Conservation (phyloP, 2,797 vertebrate species). For the Scyliorhinus canicula region DNA sequence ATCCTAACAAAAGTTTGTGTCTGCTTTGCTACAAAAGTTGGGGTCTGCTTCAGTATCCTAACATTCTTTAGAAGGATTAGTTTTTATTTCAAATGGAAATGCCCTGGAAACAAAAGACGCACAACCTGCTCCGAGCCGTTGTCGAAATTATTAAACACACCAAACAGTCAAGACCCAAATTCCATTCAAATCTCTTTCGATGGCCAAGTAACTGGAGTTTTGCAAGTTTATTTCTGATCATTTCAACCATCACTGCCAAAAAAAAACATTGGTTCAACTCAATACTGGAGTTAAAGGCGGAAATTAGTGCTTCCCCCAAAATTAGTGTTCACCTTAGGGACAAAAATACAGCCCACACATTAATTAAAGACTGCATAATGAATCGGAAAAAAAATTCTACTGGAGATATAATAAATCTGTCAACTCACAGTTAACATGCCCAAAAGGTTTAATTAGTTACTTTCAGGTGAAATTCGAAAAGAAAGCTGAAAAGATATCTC, state of each 20-base stretch:
- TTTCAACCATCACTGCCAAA: background rate
- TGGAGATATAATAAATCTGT: background rate
- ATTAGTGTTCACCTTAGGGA: background rate
- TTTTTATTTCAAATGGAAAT: background rate
- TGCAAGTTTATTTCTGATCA: background rate
- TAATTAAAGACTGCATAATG: background rate
- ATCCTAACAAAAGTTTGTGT: no score
- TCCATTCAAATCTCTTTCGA: background rate
- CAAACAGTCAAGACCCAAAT: background rate
- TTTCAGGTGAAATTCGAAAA: background rate
- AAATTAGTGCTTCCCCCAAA: background rate
- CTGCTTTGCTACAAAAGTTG: no score
- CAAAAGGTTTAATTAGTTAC: background rate
- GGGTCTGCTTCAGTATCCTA: no score
- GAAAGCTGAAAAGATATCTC: background rate
- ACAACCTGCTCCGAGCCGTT: background rate
- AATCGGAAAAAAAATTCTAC: background rate
- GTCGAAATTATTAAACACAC: background rate
- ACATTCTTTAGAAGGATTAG: background rate
- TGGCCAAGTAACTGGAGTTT: background rate
- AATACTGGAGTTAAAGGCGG: background rate
- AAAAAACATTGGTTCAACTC: background rate
- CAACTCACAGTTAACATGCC: background rate
- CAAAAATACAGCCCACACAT: background rate
- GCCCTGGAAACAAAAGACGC: background rate